phyloP scores from a whole-genome alignment of 2,113 vertebrate genomes.

The Odontesthes bonariensis region DNA sequence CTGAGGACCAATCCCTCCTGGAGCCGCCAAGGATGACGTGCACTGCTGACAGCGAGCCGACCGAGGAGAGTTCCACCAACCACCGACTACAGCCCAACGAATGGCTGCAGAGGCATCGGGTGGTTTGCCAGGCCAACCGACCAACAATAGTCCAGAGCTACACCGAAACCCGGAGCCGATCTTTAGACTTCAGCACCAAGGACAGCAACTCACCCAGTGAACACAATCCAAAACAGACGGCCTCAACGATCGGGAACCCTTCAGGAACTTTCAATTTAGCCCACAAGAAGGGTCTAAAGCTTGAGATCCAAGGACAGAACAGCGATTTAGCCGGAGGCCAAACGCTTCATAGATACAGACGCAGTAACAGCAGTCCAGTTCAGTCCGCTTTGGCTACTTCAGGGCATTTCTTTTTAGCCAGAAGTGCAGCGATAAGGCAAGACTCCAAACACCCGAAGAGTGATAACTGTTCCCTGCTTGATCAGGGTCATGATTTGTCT shows the following conservation, averaged over 20 bases:
- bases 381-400: accelerated
- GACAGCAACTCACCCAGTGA: background rate
- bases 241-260: background rate
- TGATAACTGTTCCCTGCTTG: background rate
- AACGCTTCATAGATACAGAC: accelerated
- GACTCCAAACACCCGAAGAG: accelerated
- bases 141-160: background rate
- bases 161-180: background rate
- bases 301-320: background rate
- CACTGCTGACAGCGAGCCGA: background rate
- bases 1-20: background rate
- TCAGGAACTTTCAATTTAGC: background rate
- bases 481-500: too few species aligned
- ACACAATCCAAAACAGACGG: background rate
- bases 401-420: background rate
- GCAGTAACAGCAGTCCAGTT: slow-evolving; percentile 7
- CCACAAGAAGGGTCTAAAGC: background rate
- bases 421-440: background rate
- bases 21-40: accelerated
- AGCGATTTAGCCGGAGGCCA: accelerated
- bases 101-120: accelerated
- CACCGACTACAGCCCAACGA: accelerated
- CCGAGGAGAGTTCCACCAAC: too few species aligned
- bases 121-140: background rate
- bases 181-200: background rate